Evolutionary conservation across 2,113 vertebrate species (phyloP).

Genomic region (Fulica atra): DNA sequence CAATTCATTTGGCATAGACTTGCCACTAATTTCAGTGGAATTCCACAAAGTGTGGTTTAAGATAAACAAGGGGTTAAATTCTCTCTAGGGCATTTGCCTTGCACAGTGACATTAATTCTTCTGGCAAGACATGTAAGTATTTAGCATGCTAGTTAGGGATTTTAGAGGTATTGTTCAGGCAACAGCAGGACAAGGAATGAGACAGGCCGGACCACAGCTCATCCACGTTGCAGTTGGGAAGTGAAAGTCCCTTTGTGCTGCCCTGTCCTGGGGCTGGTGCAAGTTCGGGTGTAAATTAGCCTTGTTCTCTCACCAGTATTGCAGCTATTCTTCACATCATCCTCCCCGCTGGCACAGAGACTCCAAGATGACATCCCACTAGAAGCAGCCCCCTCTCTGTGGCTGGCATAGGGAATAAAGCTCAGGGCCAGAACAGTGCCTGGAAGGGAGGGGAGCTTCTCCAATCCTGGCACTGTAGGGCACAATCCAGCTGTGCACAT

Average conservation of each 20-base stretch:
- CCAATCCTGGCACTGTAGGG: background rate
- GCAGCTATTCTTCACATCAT: background rate
- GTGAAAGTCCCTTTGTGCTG: background rate
- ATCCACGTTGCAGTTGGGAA: background rate
- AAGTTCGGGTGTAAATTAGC: background rate
- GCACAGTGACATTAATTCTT: background rate
- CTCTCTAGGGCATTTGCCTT: background rate
- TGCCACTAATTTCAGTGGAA: background rate
- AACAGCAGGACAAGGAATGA: background rate
- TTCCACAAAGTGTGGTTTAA: background rate
- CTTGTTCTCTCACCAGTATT: background rate
- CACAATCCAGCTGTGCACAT: background rate
- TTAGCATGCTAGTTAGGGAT: background rate
- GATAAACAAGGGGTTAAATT: background rate
- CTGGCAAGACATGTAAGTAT: background rate
- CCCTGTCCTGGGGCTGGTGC: background rate
- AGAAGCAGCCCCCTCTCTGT: background rate
- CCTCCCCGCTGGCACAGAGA: background rate
- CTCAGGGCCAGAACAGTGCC: background rate
- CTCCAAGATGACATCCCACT: rapidly evolving
- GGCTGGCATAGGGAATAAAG: background rate
- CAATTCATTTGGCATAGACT: rapidly evolving
- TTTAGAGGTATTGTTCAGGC: background rate
- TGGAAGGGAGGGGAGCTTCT: background rate
- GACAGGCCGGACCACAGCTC: background rate